These are phyloP conservation scores for Dendrolimus houi DNA, from an alignment of 2,888 invertebrate species.

Conservation along the genomic window DNA sequence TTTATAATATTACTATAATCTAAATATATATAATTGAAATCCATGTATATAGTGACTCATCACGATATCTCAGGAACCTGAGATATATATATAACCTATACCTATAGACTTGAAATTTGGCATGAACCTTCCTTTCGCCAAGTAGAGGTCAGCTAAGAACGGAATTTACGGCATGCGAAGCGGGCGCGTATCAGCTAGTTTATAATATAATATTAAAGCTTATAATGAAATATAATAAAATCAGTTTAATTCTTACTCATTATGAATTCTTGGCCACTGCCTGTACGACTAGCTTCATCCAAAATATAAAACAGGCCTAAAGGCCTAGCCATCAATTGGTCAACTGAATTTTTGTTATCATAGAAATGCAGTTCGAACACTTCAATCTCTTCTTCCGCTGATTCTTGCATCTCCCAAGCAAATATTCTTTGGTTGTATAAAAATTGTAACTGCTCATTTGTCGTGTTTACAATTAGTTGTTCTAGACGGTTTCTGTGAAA, in stretches of 20 bases:
- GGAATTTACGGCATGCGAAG: too few relatives aligned
- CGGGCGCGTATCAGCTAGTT: too few relatives aligned
- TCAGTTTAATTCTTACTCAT: slow-evolving; percentile 71
- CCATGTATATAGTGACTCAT: too few relatives aligned
- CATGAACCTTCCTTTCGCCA: too few relatives aligned
- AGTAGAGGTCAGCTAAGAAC: too few relatives aligned
- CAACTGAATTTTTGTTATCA: slow-evolving; percentile 91
- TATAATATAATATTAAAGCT: too few relatives aligned
- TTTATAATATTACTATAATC: too few relatives aligned
- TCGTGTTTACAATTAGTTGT: slow-evolving; percentile 91
- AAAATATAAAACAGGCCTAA: slow-evolving; percentile 89
- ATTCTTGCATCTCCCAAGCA: slow-evolving; percentile 90
- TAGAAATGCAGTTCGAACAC: slow-evolving; percentile 85
- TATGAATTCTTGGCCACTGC: slow-evolving; percentile 82
- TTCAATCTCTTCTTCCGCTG: slow-evolving; percentile 87
- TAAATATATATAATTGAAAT: too few relatives aligned
- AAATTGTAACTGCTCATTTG: slow-evolving; percentile 96
- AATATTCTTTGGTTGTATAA: slow-evolving; percentile 94
- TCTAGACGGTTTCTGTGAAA: slow-evolving; percentile 90
- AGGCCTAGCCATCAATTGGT: slow-evolving; percentile 90
- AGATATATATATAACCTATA: too few relatives aligned
- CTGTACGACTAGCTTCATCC: slow-evolving; percentile 89
- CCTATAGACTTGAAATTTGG: too few relatives aligned
- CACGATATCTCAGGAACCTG: too few relatives aligned
- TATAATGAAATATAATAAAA: background rate